Evolutionary conservation across 2,888 invertebrate species (phyloP).

Genomic region (Elegia similella): DNA sequence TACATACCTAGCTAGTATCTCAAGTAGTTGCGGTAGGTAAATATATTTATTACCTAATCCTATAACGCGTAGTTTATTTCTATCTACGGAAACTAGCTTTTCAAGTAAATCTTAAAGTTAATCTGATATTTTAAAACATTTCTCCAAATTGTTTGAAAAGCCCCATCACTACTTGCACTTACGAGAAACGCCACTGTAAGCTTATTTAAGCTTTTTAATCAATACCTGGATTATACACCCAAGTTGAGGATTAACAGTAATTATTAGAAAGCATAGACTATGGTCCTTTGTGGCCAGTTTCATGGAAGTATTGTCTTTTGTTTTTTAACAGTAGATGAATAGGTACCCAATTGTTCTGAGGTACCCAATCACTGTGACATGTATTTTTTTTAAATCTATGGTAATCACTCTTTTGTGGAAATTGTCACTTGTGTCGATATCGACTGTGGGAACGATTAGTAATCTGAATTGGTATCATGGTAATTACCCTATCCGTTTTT

Average conservation of each 20-base stretch:
- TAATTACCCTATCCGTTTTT: background rate
- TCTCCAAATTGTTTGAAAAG: background rate
- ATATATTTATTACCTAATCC: background rate
- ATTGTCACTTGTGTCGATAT: background rate
- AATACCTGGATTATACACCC: background rate
- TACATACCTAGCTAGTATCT: background rate
- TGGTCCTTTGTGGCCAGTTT: background rate
- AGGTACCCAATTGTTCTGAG: too few relatives aligned
- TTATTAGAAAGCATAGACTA: background rate
- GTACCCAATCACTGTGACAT: too few relatives aligned
- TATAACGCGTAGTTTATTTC: background rate
- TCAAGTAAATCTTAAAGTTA: background rate
- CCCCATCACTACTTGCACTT: background rate
- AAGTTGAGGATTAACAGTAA: background rate
- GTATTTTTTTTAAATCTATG: too few relatives aligned
- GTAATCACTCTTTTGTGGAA: background rate
- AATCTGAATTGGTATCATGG: background rate
- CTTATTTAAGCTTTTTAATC: background rate
- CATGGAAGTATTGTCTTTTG: background rate
- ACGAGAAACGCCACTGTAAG: background rate
- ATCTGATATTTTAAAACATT: background rate
- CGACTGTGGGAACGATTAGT: background rate
- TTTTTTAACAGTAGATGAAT: background rate
- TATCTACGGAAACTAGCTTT: background rate
- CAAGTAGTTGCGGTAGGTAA: background rate